phyloP scores from a whole-genome alignment of 1,140 invertebrate species.

The Aphaenogaster rudis region DNA sequence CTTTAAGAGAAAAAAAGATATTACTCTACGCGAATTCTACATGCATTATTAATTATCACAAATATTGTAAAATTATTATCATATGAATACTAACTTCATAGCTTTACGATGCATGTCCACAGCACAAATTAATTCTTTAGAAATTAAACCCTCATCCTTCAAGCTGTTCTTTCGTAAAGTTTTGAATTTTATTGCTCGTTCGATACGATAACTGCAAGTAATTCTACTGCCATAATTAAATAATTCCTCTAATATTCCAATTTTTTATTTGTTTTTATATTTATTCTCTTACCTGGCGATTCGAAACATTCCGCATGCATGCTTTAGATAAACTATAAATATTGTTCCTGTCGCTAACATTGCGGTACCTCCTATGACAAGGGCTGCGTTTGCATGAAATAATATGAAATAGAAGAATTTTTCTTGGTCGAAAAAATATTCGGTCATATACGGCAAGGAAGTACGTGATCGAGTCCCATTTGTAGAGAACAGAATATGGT shows the following conservation, averaged over 20 bases:
- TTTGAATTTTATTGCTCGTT: neutral
- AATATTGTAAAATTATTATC: neutral
- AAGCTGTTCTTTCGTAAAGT: no score
- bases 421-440: slow-evolving; percentile 3
- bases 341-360: neutral
- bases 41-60: neutral
- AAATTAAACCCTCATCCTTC: neutral
- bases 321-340: neutral
- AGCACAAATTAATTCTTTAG: slow-evolving; percentile 5
- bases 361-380: neutral
- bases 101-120: slow-evolving; percentile 30
- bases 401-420: neutral
- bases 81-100: neutral
- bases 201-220: slow-evolving; percentile 4
- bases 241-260: neutral
- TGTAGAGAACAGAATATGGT: neutral
- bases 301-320: neutral
- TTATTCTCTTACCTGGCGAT: neutral
- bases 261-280: neutral
- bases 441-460: neutral
- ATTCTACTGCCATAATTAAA: neutral
- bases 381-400: neutral
- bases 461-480: neutral
- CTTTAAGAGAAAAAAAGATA: neutral
- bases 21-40: neutral